These are phyloP conservation scores for Okamejei kenojei DNA, from an alignment of 2,797 vertebrate genomes.

Conservation along the genomic window DNA sequence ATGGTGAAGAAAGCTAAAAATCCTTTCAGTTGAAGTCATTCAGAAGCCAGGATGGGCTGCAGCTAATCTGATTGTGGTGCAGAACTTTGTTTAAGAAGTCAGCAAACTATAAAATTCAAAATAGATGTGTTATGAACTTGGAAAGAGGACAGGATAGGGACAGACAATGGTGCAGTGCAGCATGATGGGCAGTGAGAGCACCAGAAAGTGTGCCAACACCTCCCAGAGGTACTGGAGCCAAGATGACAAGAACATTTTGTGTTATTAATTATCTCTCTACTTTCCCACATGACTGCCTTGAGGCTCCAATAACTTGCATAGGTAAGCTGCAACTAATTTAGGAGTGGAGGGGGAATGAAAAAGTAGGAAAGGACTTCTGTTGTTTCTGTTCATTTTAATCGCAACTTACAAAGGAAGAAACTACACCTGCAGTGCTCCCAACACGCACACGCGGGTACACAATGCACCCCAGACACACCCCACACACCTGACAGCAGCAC, in stretches of 20 bases:
- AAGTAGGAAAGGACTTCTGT: too few species aligned
- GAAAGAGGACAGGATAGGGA: constrained; percentile 41
- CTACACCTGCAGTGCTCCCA: not conserved
- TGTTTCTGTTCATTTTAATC: not conserved
- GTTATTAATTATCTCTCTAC: constrained; percentile 40
- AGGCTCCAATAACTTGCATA: not conserved
- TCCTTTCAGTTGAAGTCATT: not conserved
- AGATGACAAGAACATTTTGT: constrained; percentile 42
- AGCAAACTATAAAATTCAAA: not conserved
- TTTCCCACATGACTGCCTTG: constrained; percentile 29
- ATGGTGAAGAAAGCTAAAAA: too few species aligned
- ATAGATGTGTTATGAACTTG: constrained; percentile 16
- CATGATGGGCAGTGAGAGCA: constrained; percentile 49
- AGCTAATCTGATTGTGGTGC: not conserved
- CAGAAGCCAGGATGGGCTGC: not conserved
- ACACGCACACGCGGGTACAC: too few species aligned
- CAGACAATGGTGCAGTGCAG: constrained; percentile 44
- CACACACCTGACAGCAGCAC: not conserved
- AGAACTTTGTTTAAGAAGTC: not conserved
- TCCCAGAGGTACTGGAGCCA: constrained; percentile 43
- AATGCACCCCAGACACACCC: too few species aligned
- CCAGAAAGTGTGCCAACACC: constrained; percentile 49
- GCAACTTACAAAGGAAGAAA: not conserved
- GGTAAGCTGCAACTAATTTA: not conserved
- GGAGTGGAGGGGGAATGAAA: not conserved